Percentiles rank a stretch among this genome's conserved stretches.
phyloP scores from a whole-genome alignment of 2,113 vertebrate genomes.

The Brachypteracias leptosomus region DNA sequence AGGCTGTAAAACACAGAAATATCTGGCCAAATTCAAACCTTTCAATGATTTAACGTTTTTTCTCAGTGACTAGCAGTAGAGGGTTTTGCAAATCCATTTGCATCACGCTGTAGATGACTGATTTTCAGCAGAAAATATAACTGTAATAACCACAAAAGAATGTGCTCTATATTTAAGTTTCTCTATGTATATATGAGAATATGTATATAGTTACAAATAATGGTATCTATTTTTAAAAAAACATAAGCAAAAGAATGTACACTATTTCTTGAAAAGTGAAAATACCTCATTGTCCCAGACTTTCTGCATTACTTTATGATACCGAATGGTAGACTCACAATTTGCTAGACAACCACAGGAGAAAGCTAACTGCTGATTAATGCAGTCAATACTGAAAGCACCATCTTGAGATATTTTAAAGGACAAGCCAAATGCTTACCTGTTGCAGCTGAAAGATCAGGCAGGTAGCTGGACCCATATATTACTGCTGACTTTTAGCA shows the following conservation, averaged over 20 bases:
- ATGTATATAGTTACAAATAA: not conserved
- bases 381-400: not conserved
- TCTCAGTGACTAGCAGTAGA: not conserved
- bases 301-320: not conserved
- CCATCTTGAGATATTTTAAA: not conserved
- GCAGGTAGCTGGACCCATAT: not conserved
- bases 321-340: not conserved
- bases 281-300: not conserved
- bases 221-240: not conserved
- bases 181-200: constrained; percentile 3
- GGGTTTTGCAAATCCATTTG: not conserved
- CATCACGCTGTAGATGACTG: not conserved
- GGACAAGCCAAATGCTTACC: not conserved
- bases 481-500: not conserved
- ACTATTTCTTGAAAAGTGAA: not conserved
- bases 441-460: not conserved
- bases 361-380: not conserved
- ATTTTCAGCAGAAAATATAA: not conserved
- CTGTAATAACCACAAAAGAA: not conserved
- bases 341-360: not conserved
- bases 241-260: not conserved
- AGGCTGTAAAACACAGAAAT: not conserved
- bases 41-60: not conserved
- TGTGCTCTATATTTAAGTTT: not conserved
- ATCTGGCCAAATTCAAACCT: not conserved